These are phyloP conservation scores for Mellilla xanthometata DNA, from an alignment of 2,888 invertebrate species.

Conservation along the genomic window DNA sequence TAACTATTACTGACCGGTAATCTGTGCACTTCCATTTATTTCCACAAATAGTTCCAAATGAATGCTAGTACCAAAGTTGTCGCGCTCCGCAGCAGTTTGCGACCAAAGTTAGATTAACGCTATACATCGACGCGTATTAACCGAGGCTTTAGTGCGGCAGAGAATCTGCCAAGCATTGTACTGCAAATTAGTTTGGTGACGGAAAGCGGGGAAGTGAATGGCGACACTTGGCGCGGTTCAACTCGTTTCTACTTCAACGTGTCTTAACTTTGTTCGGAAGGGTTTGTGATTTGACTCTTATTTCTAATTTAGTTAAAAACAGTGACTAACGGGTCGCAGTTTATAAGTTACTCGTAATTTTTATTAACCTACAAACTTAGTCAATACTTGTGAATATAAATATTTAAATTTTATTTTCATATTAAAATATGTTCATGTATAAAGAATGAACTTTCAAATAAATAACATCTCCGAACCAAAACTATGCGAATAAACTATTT, in stretches of 20 bases:
- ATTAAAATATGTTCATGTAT: too few species aligned
- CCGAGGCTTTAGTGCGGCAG: conserved; percentile 51
- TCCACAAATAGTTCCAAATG: conserved; percentile 40
- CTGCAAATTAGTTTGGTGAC: conserved; percentile 57
- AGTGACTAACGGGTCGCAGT: too few species aligned
- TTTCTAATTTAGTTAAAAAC: too few species aligned
- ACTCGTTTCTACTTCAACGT: not conserved
- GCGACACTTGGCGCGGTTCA: conserved; percentile 8
- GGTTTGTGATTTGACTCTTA: too few species aligned
- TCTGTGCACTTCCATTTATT: conserved; percentile 23
- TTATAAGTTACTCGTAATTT: too few species aligned
- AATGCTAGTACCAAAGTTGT: conserved; percentile 53
- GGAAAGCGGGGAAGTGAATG: conserved; percentile 1
- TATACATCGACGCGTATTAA: conserved; percentile 62
- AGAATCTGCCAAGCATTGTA: conserved; percentile 53
- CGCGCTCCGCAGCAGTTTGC: conserved; percentile 54
- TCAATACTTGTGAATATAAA: too few species aligned
- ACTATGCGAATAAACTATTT: conserved; percentile 2
- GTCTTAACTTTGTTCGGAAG: not conserved
- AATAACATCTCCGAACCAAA: not conserved
- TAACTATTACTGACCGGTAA: not conserved
- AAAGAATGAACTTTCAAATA: too few species aligned
- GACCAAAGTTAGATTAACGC: conserved; percentile 72
- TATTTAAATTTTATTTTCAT: too few species aligned
- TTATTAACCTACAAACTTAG: too few species aligned